Evolutionary conservation across 2,888 invertebrate species (phyloP), one percentile per base, ranked within the genome.

Genomic region (Gibbula magus): DNA sequence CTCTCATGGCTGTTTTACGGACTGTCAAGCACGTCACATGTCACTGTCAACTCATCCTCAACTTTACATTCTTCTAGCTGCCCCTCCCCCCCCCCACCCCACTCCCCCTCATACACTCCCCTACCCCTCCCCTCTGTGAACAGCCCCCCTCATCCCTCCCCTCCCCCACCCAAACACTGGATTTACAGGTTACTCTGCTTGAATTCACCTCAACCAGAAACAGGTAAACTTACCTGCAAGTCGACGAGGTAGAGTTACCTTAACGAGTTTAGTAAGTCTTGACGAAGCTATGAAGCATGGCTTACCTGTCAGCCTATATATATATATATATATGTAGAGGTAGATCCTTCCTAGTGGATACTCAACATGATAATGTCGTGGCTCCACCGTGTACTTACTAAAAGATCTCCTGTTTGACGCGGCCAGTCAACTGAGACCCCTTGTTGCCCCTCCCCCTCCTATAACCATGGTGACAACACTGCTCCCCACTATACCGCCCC

Each of bases 381-480:
- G 35, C 20, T 32, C 29, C 25, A 39, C 35, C 70, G 18, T 8
- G 35, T 67, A 35, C 32, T 35, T 70, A 39, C 32, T 18, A 20
- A 70, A 39, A 35, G 70, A 61, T 70, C 35, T 35, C 70, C 70
- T 18, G 35, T 32, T n/a, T 70, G 35, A 45, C 45, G 45, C 35
- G 70, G 20, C 20, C 70, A 70, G 20, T 35, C 70, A 70, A 32
- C n/a, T 35, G 70, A 35, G 35, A 39, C 70, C 70, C 35, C 70
- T 70, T 10, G 45, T 45, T 35, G 39, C 70, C 39, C 70, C 70
- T 35, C 70, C 70, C 70, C 70, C 70, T 35, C 20, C 35, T 20
- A 70, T 70, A 35, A 70, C 70, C 70, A 70, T 70, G 35, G 70
- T 35, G 70, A 70, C 70, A 70, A 10, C 45, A 45, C 35, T 13